phyloP scores from a whole-genome alignment of 2,113 vertebrate species.

The Okapia johnstoni region DNA sequence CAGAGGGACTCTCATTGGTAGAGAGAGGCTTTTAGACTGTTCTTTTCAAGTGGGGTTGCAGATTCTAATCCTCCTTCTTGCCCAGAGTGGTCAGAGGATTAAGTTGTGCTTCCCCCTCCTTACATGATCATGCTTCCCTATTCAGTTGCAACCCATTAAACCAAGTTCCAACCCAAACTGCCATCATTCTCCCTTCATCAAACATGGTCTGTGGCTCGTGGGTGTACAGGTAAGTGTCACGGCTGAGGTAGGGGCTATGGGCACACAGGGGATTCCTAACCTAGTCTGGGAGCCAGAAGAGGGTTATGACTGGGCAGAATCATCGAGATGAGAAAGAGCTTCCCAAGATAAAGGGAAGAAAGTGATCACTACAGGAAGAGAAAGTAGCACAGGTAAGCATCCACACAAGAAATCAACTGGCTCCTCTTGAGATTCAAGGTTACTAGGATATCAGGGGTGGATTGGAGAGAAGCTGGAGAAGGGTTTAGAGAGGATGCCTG shows the following conservation, averaged over 20 bases:
- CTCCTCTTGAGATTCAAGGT: not conserved
- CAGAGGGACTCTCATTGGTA: not conserved
- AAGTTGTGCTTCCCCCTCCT: not conserved
- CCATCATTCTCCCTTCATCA: not conserved
- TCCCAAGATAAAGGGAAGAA: not conserved
- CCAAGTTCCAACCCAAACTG: not conserved
- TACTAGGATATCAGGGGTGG: not conserved
- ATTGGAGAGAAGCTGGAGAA: not conserved
- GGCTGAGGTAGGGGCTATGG: not conserved
- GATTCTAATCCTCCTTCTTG: not conserved
- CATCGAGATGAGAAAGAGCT: not conserved
- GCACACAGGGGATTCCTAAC: not conserved
- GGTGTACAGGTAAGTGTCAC: too few species aligned
- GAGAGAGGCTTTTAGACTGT: not conserved
- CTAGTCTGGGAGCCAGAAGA: not conserved
- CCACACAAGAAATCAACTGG: not conserved
- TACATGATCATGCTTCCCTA: too few species aligned
- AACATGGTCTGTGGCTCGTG: rapidly evolving
- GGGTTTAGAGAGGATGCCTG: not conserved
- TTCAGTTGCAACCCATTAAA: not conserved
- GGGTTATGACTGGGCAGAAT: not conserved
- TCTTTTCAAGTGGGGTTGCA: not conserved
- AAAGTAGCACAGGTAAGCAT: not conserved
- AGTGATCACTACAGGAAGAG: not conserved
- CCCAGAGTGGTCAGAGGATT: not conserved